Base-by-base conservation (phyloP, 2,113 vertebrate species). In the Clinocottus analis region DNA sequence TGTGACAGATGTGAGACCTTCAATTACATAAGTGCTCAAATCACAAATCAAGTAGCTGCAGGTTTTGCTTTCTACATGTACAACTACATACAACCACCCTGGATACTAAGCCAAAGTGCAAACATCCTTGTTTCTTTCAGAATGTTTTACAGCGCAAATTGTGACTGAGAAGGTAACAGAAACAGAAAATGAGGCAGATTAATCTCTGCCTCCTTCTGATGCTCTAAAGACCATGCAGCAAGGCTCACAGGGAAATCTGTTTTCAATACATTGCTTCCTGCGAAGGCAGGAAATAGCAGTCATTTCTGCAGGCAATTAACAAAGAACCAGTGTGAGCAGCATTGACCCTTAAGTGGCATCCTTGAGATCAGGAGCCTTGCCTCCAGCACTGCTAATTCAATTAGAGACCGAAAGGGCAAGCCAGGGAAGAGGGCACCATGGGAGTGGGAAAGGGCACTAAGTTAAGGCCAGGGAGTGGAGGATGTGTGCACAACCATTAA, bases 211-310 rank as follows among this genome's bases (percentile, higher is more conserved):
- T 79, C 64, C 75, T 84, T 55, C 45, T 56, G 51, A 49, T 69
- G 77, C 81, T 80, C 78, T 63, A 12, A 75, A 73, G 23, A 80
- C 31, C 59, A 33, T 84, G 62, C 74, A 69, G 85, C 69, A 63
- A 77, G 35, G 84, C 81, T 83, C 84, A 51, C 64, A 66, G 72
- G 70, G 70, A 92, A 95, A 96, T 96, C 95, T 96, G 95, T 93
- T 95, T 96, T 94, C 94, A 96, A 96, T 96, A 94, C 90, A 87
- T 14, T 45, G 90, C 89, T 96, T 96, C 96, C 95, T 95, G 95
- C 92, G 91, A 86, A 77, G 93, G 91, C 95, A 96, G 95, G 96
- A 96, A 96, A 95, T 92, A 92, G 90, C 88, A 89, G 63, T 95
- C 82, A 94, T 94, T 92, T 95, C 93, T 95, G 90, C 85, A 92